These are phyloP conservation scores for Chloroceryle aenea DNA, from an alignment of 2,113 vertebrate genomes.

Conservation along the genomic window DNA sequence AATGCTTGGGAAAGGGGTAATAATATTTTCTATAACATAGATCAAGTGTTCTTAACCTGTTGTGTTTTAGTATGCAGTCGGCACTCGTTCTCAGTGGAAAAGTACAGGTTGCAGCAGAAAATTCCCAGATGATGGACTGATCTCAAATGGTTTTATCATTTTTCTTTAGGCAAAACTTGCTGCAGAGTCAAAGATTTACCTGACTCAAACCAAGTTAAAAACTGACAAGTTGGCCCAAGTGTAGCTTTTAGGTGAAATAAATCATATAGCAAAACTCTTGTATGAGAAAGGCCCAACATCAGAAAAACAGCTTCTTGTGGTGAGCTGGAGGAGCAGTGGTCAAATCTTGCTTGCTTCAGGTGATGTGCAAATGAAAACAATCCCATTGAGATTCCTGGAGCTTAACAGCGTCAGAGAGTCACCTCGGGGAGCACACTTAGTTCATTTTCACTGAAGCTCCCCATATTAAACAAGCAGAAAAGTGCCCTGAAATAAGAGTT, in stretches of 20 bases:
- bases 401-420: not conserved
- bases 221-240: not conserved
- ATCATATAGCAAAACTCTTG: not conserved
- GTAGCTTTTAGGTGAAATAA: not conserved
- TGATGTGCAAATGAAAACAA: not conserved
- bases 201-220: not conserved
- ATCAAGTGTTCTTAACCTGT: not conserved
- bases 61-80: not conserved
- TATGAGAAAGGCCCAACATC: not conserved
- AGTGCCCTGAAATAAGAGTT: not conserved
- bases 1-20: not conserved
- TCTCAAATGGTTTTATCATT: not conserved
- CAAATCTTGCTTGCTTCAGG: not conserved
- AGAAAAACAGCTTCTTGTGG: not conserved
- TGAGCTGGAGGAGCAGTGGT: not conserved
- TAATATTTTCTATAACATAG: not conserved
- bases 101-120: not conserved
- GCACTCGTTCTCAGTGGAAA: not conserved
- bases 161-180: not conserved
- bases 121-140: not conserved
- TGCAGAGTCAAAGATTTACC: not conserved
- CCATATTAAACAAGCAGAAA: not conserved
- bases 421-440: not conserved
- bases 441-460: not conserved
- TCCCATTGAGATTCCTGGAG: not conserved